Evolutionary conservation across 2,113 vertebrate genomes (phyloP).

Genomic region (Shinisaurus crocodilurus): DNA sequence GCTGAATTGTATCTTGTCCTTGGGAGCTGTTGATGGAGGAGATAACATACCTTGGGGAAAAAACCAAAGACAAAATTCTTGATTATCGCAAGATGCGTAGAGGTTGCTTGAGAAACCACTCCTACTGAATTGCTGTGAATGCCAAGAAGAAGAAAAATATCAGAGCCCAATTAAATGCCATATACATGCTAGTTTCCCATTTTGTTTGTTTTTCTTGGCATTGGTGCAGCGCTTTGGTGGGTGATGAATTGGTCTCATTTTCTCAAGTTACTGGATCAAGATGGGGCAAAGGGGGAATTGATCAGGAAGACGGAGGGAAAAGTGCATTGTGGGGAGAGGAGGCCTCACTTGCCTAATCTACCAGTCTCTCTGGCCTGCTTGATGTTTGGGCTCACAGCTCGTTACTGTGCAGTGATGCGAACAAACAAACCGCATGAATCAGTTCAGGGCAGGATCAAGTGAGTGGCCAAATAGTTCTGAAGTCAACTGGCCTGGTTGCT

Average conservation of each 20-base stretch:
- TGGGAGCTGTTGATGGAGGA: not conserved
- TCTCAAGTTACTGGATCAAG: not conserved
- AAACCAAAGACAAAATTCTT: not conserved
- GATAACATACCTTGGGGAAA: not conserved
- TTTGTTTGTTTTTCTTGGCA: not conserved
- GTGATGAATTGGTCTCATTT: not conserved
- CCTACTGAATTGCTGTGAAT: not conserved
- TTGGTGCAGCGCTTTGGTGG: not conserved
- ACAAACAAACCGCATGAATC: not conserved
- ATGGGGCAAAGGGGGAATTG: not conserved
- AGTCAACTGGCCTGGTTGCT: not conserved
- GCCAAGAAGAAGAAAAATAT: no score
- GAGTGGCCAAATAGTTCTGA: not conserved
- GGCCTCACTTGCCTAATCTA: fast-evolving
- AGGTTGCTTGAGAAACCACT: not conserved
- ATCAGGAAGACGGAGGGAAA: not conserved
- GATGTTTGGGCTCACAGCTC: not conserved
- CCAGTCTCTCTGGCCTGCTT: not conserved
- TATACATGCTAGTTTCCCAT: no score
- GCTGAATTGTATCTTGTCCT: not conserved
- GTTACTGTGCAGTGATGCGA: not conserved
- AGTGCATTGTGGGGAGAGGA: not conserved
- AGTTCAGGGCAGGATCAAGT: not conserved
- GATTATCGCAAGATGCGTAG: not conserved
- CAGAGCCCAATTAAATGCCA: no score